Evolutionary conservation across 2,888 invertebrate genomes (phyloP).

Genomic region (Lepidocyrtoides sp.): DNA sequence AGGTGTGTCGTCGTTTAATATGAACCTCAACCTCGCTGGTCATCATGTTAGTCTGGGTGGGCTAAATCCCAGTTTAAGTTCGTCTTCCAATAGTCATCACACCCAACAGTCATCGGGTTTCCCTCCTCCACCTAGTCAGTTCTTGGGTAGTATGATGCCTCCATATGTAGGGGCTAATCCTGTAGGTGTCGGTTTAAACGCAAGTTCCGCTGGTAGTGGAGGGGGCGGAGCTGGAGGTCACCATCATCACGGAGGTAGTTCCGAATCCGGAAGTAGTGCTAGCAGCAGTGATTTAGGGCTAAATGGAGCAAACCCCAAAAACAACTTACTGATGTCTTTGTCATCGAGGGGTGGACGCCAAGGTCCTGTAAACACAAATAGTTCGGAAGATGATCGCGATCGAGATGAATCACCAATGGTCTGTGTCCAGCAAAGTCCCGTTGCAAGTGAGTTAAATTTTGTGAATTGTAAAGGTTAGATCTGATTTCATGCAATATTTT

Average conservation of each 20-base stretch:
- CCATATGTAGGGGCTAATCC: slow-evolving; percentile 72
- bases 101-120: slow-evolving; percentile 81
- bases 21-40: slow-evolving; percentile 84
- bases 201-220: slow-evolving; percentile 73
- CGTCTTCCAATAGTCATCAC: slow-evolving; percentile 81
- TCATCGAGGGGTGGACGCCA: slow-evolving; percentile 83
- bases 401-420: slow-evolving; percentile 94
- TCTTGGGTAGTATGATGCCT: slow-evolving; percentile 83
- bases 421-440: slow-evolving; percentile 95
- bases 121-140: slow-evolving; percentile 84
- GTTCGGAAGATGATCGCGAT: slow-evolving; percentile 87
- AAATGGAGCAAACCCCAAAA: slow-evolving; percentile 79
- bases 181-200: slow-evolving; percentile 75
- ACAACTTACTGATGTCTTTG: slow-evolving; percentile 84
- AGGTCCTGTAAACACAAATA: slow-evolving; percentile 82
- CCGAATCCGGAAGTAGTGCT: slow-evolving; percentile 84
- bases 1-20: slow-evolving; percentile 81
- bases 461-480: no score
- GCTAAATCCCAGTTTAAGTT: slow-evolving; percentile 77
- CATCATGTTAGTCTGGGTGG: slow-evolving; percentile 77
- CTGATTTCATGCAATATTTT: no score
- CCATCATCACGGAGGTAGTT: slow-evolving; percentile 77
- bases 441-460: slow-evolving; percentile 97
- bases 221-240: slow-evolving; percentile 68
- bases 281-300: slow-evolving; percentile 84